Percentiles rank a stretch among this genome's conserved stretches.
phyloP scores from a whole-genome alignment of 2,888 invertebrate species.

The Drosophila trichaetosa region DNA sequence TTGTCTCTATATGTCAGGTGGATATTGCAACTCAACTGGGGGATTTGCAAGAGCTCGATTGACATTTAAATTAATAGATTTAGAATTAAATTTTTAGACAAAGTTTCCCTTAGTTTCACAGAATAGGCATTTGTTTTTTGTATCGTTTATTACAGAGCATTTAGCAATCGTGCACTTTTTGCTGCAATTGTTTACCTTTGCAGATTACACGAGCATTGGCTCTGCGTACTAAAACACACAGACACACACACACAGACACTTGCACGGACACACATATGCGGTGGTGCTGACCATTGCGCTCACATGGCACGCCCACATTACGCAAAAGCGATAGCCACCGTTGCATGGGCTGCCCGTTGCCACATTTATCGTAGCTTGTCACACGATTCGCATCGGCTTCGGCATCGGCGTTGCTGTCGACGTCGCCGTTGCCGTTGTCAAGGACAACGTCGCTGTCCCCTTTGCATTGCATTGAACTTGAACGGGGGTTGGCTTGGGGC shows the following conservation, averaged over 20 bases:
- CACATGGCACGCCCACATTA: constrained; percentile 30
- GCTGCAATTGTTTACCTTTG: constrained; percentile 19
- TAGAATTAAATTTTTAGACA: neutral
- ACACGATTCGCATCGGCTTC: constrained; percentile 33
- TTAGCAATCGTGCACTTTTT: neutral
- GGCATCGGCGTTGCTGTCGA: neutral
- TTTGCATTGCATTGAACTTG: constrained; percentile 72
- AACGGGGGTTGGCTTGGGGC: constrained; percentile 58
- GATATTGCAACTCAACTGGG: neutral
- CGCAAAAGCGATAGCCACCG: constrained; percentile 36
- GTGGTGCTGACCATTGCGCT: constrained; percentile 44
- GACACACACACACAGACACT: neutral
- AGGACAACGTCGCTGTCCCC: constrained; percentile 54
- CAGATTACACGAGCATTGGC: constrained; percentile 26
- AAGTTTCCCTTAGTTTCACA: neutral
- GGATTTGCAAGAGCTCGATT: neutral
- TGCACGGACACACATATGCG: neutral
- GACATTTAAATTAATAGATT: neutral
- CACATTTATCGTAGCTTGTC: constrained; percentile 49
- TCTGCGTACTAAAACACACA: neutral
- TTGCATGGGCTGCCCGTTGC: constrained; percentile 21
- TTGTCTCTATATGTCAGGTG: neutral
- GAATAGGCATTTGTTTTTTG: neutral
- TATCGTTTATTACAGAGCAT: neutral
- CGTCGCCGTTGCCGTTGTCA: constrained; percentile 38